phyloP scores from a whole-genome alignment of 2,797 vertebrate genomes.

The Jordanella pulchra region DNA sequence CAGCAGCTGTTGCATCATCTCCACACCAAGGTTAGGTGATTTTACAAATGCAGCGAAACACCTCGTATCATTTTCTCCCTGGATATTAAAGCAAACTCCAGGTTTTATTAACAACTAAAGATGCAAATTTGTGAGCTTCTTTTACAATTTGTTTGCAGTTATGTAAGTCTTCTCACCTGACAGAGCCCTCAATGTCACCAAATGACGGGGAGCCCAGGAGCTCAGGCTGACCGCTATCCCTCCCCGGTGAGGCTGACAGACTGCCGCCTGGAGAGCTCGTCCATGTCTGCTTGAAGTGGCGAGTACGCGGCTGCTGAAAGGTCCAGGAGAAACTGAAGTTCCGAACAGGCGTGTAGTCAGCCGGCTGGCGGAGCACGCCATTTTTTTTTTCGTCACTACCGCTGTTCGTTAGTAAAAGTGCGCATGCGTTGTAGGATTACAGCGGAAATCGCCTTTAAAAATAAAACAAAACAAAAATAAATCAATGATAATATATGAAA shows the following conservation, averaged over 20 bases:
- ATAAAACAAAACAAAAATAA: neutral
- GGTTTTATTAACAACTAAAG: neutral
- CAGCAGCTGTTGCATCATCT: conserved; percentile 19
- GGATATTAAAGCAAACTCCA: neutral
- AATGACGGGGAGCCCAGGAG: conserved; percentile 25
- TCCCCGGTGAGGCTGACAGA: conserved; percentile 6
- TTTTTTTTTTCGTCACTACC: conserved; percentile 70
- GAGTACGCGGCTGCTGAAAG: conserved; percentile 37
- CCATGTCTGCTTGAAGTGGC: conserved; percentile 25
- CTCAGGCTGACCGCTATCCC: neutral
- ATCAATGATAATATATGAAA: too few relatives aligned
- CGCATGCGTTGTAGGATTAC: conserved; percentile 47
- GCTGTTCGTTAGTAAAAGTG: neutral
- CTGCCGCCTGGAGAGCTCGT: conserved; percentile 32
- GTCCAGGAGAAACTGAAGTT: conserved; percentile 50
- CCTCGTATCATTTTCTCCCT: rapidly evolving
- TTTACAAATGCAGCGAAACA: rapidly evolving
- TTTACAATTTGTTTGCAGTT: conserved; percentile 6
- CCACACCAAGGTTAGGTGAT: neutral
- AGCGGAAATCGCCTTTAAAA: neutral
- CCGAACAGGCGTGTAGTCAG: conserved; percentile 73
- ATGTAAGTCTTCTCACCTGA: conserved; percentile 62
- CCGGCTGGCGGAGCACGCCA: conserved; percentile 78
- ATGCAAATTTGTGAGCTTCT: neutral
- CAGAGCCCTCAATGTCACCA: conserved; percentile 70